Base-by-base conservation (phyloP, 2,888 invertebrate species). In the Pantelozetes paolii region DNA sequence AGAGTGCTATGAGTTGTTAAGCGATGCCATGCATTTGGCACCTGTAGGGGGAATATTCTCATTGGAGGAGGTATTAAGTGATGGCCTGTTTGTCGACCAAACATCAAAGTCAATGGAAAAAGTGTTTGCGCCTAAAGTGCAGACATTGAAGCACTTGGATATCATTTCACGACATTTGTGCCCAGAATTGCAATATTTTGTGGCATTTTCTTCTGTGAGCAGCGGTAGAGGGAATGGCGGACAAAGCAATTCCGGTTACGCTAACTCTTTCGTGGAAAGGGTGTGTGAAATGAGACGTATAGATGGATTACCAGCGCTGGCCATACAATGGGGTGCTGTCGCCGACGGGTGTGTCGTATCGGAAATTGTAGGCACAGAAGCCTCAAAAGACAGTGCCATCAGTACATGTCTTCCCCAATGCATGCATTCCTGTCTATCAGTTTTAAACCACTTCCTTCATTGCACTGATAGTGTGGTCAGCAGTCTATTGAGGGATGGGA, bases 271-370 rank as follows among this genome's bases (percentile, higher is more conserved):
- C 64, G 97, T 98, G 97, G 98, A 98, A 84, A 87, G 97, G 77
- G 88, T 97, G 77, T 90, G 91, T 82, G 97, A 95, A 84, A 87
- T 86, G 76, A 88, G 95, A 72, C 90, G 89, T 83, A 86, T 85
- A 36, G 89, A 88, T 80, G 93, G 94, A 57, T 86, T 94, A 78
- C 94, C 95, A 23, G 97, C 86, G 45, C 82, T 90, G 70, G 94
- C 97, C 54, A 92, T 98, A 79, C 97, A 98, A 83, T 98, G 98
- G 97, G 98, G 98, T 78, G 97, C 96, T 76, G 92, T 98, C 80
- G 97, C 95, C 75, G 97, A 98, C 82, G 96, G 96, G 48, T 98
- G 98, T 15, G 45, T 45, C 18, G 45, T 18, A 2, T 15, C 18
- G 11, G 45, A 45, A 2, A 45, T 18, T 6, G 6, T 45, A 11